Evolutionary conservation across 2,113 vertebrate genomes (phyloP), one percentile per base, ranked within the genome.

Genomic region (Ramphastos sulfuratus): DNA sequence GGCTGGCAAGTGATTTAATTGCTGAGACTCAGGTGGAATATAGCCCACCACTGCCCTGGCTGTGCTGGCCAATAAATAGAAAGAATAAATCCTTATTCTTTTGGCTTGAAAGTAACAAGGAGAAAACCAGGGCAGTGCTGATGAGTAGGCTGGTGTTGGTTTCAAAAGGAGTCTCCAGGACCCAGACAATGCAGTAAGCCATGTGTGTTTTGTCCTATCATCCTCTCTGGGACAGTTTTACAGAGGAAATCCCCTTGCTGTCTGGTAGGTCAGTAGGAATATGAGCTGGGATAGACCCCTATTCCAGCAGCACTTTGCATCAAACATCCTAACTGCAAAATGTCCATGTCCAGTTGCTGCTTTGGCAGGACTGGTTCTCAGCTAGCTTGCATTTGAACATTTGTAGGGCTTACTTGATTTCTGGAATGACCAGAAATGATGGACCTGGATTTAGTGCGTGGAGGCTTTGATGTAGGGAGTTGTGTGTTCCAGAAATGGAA

Each of bases 131-230:
- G 44, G 37, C 8, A 37, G 31, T 59, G 7, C 27, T 84, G 73
- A 61, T 64, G 60, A 63, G 10, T 37, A 56, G 24, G 15, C 35
- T 81, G 4, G 31, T 69, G 54, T 31, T 0, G 0, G 11, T 56
- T 90, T 87, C 70, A 67, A 35, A 6, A 76, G 44, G 19, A 59
- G 15, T 30, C 42, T 74, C 52, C 28, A 86, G 80, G 28, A 56
- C 14, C 2, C 42, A 66, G 80, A 1, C 27, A 42, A 13, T 1
- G 5, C 67, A 64, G 19, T 31, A 83, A 74, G 6, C 15, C 31
- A 15, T 21, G 30, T 27, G 17, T 64, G 76, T 80, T 79, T 59
- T n/a, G 50, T 70, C 55, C 35, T 21, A 56, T 14, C 10, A 39
- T 8, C 3, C 10, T 76, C 18, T 9, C 6, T 46, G 15, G 14